Evolutionary conservation across 2,888 invertebrate genomes (phyloP).

Genomic region (Leucoptera coffeella): DNA sequence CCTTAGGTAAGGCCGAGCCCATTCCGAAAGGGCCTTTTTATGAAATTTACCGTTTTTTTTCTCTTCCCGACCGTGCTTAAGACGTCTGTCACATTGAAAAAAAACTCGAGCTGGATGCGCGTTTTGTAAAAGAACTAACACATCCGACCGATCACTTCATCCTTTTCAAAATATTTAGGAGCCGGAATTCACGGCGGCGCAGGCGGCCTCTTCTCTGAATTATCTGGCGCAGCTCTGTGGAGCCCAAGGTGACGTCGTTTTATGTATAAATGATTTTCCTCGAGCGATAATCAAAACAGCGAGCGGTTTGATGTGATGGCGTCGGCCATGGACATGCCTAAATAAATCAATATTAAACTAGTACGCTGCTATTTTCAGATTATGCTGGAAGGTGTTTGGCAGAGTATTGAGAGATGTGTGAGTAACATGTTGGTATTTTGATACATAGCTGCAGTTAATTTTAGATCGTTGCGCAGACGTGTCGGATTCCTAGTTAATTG

Average conservation of each 20-base stretch:
- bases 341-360: constrained; percentile 33
- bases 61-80: too few relatives aligned
- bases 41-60: too few relatives aligned
- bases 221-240: too few relatives aligned
- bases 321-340: too few relatives aligned
- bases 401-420: constrained; percentile 51
- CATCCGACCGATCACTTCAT: constrained; percentile 50
- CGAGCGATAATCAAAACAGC: too few relatives aligned
- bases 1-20: constrained; percentile 45
- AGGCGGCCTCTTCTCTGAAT: constrained; percentile 29
- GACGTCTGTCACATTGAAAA: constrained; percentile 10
- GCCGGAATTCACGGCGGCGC: constrained; percentile 29
- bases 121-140: constrained; percentile 47
- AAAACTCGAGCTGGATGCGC: constrained; percentile 43
- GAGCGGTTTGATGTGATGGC: too few relatives aligned
- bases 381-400: constrained; percentile 48
- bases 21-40: constrained; percentile 46
- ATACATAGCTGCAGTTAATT: constrained; percentile 53
- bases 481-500: constrained; percentile 51
- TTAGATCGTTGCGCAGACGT: constrained; percentile 52
- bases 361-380: constrained; percentile 41
- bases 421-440: constrained; percentile 51
- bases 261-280: too few relatives aligned
- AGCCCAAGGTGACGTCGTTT: too few relatives aligned
- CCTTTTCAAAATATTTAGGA: constrained; percentile 49